Base-by-base conservation (phyloP, 2,797 vertebrate species). In the Halcyon badia region DNA sequence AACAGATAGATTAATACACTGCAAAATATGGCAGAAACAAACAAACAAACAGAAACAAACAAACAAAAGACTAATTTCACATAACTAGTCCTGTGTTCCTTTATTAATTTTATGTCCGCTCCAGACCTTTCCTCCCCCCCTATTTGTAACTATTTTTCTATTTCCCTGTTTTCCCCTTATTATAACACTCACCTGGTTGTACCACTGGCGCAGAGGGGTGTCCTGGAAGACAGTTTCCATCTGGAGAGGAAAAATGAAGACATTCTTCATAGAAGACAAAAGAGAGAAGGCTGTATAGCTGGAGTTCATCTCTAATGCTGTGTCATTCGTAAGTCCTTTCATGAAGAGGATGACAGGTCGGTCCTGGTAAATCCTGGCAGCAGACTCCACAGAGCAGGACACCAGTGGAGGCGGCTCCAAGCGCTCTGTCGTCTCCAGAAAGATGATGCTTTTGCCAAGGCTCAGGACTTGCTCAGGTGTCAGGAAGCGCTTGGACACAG, bases 311-410 rank as follows among this genome's bases (percentile, higher is more conserved):
- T 93, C 76, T 52, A 83, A 14, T 7, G 70, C 87, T 0, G 77
- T 94, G 30, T 90, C 68, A 0, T 91, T 96, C 0, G 41, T 84
- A 84, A 98, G 95, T 2, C 98, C 98, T 75, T 98, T 98, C 98
- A 98, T 96, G 49, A 98, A 97, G 61, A 98, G 98, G 37, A 90
- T 90, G 87, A 98, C 14, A 0, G 98, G 95, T 14, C 96, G 89
- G 39, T 97, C 90, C 3, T 85, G 94, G 42, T 98, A 98, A 21
- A 96, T 97, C 72, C 95, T 97, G 72, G 98, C 97, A 2, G 98
- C 98, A 9, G 98, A 98, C 60, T 98, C 98, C 79, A 98, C 96
- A 0, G 98, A 98, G 48, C 98, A 98, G 15, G 97, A 97, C 66
- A 98, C 98, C 80, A 98, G 85, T 0, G 97, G 91, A 10, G 97